phyloP scores from a whole-genome alignment of 2,888 invertebrate genomes.

The Arrhopalites spinosus region DNA sequence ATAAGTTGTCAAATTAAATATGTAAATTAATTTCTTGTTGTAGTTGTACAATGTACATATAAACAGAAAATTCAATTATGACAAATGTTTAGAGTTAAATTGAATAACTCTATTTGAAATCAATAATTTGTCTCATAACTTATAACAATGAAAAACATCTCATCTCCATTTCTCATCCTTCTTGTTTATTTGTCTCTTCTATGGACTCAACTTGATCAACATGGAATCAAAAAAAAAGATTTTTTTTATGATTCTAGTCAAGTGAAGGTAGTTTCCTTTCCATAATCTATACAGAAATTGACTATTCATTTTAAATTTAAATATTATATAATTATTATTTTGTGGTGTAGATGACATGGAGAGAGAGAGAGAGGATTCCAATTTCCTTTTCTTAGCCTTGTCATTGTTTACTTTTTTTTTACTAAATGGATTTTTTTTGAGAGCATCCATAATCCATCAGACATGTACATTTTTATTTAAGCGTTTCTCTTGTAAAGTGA shows the following conservation, averaged over 20 bases:
- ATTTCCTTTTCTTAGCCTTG: no score
- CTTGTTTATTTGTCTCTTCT: not conserved
- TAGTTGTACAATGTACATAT: not conserved
- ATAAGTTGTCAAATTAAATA: not conserved
- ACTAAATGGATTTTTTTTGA: no score
- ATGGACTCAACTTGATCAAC: not conserved
- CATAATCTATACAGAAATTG: no score
- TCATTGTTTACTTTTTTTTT: no score
- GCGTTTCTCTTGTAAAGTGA: no score
- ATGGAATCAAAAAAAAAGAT: no score
- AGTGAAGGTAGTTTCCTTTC: conserved; percentile 5
- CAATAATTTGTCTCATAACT: not conserved
- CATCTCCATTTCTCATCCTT: not conserved
- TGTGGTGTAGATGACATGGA: no score
- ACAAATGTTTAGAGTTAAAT: not conserved
- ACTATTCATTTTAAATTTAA: no score
- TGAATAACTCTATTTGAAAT: not conserved
- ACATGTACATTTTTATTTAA: no score
- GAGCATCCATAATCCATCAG: no score
- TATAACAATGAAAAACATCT: not conserved
- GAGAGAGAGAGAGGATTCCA: no score
- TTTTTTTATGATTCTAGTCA: not conserved
- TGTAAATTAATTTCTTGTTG: not conserved
- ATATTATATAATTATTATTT: no score
- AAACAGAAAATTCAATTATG: not conserved